phyloP scores from a whole-genome alignment of 2,797 vertebrate genomes.

The Megaceryle alcyon region DNA sequence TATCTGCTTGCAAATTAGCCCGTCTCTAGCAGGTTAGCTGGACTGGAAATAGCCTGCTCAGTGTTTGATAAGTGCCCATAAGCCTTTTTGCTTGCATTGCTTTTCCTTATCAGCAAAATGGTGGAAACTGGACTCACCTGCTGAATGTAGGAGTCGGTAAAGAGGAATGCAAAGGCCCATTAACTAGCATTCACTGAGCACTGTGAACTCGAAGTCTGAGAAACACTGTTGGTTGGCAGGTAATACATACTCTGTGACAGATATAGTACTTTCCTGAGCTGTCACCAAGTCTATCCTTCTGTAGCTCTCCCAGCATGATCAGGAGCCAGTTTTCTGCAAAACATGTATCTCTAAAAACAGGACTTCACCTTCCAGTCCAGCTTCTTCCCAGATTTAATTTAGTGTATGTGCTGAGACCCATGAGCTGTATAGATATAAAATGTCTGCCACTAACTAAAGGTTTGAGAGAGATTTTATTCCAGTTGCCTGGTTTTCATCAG shows the following conservation, averaged over 20 bases:
- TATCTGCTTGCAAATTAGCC: background rate
- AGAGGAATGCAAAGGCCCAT: background rate
- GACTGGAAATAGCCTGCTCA: background rate
- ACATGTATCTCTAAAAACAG: background rate
- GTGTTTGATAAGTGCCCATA: background rate
- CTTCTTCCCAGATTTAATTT: background rate
- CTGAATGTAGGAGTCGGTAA: background rate
- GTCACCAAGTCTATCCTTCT: background rate
- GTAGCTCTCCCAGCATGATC: background rate
- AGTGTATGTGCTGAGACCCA: background rate
- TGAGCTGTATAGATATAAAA: background rate
- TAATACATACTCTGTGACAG: background rate
- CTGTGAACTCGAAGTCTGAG: background rate
- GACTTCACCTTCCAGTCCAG: background rate
- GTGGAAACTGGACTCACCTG: background rate
- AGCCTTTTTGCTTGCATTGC: background rate
- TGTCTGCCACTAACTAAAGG: background rate
- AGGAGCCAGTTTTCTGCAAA: background rate
- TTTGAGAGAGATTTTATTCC: background rate
- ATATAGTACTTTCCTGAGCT: background rate
- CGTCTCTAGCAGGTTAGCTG: background rate
- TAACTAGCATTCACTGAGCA: background rate
- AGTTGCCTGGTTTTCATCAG: background rate
- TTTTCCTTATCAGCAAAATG: background rate
- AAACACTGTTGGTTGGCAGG: background rate